Evolutionary conservation across 92 coral and sea anemone genomes (phyloP).

Genomic region (Ricordea florida): DNA sequence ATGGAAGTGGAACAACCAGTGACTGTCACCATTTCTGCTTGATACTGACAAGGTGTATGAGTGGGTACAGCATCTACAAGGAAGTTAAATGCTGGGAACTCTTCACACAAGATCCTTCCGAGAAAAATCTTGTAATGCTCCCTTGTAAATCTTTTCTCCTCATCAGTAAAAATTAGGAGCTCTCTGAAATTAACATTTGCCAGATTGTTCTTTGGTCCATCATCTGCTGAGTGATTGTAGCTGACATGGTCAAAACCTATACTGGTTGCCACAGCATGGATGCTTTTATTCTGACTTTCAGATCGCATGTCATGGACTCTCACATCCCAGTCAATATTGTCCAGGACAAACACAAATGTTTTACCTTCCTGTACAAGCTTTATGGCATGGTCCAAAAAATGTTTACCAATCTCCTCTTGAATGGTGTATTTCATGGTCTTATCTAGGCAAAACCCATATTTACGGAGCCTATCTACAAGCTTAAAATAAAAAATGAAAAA

Average conservation of each 20-base stretch:
- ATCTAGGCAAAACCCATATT: conserved; percentile 43
- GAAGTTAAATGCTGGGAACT: conserved; percentile 14
- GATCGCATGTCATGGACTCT: conserved; percentile 57
- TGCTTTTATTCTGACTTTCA: conserved; percentile 56
- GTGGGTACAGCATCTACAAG: conserved; percentile 21
- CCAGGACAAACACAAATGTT: conserved; percentile 34
- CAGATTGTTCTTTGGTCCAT: not conserved
- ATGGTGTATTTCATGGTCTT: conserved; percentile 40
- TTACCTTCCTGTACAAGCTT: conserved; percentile 41
- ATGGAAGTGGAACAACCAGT: conserved; percentile 57
- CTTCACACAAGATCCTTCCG: conserved; percentile 20
- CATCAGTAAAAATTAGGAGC: not conserved
- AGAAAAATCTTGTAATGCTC: conserved; percentile 4
- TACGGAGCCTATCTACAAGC: conserved; percentile 46
- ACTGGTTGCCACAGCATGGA: conserved; percentile 62
- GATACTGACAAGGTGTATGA: conserved; percentile 20
- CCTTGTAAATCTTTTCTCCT: conserved; percentile 1
- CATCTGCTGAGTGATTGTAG: conserved; percentile 22
- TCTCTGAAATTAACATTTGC: not conserved
- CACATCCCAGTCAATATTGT: conserved; percentile 55
- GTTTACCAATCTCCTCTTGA: conserved; percentile 46
- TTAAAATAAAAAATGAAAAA: too few species aligned
- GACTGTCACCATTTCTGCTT: conserved; percentile 30
- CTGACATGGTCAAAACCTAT: conserved; percentile 51
- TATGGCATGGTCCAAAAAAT: conserved; percentile 42